Conservation (phyloP, 2,113 vertebrate species). For the Myiagra hebetior region DNA sequence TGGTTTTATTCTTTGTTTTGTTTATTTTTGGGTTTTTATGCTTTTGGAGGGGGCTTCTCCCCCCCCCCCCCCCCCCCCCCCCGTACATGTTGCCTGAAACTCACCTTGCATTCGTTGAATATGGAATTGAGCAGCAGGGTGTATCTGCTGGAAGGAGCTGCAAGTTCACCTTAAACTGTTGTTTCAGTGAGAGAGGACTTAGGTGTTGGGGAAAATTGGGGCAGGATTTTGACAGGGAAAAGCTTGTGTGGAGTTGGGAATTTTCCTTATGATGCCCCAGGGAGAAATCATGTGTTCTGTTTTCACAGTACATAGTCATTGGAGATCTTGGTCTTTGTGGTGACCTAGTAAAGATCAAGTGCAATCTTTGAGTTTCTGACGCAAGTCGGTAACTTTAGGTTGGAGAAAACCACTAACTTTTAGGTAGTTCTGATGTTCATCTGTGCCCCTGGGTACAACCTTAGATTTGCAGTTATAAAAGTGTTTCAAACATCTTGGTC, state of each 20-base stretch:
- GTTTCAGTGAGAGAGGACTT: not conserved
- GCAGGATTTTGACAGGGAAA: not conserved
- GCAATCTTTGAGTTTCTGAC: not conserved
- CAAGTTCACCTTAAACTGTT: not conserved
- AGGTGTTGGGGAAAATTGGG: not conserved
- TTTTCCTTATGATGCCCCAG: not conserved
- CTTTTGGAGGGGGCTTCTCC: not conserved
- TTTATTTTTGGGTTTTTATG: not conserved
- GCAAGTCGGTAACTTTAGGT: not conserved
- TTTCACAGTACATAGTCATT: not conserved
- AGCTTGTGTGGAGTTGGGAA: fast-evolving
- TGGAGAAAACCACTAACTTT: not conserved
- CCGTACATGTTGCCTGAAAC: not conserved
- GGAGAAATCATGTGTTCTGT: not conserved
- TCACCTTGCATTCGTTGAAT: not conserved
- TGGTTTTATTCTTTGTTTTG: not conserved
- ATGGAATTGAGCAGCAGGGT: not conserved
- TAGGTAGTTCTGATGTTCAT: not conserved
- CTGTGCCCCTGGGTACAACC: too few species aligned
- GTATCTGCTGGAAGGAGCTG: not conserved
- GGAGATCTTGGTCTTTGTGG: not conserved
- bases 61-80: fast-evolving
- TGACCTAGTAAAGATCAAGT: not conserved
- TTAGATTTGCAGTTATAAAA: not conserved
- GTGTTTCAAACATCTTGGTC: not conserved